phyloP scores from a whole-genome alignment of 2,113 vertebrate genomes.

The Bubo scandiacus region DNA sequence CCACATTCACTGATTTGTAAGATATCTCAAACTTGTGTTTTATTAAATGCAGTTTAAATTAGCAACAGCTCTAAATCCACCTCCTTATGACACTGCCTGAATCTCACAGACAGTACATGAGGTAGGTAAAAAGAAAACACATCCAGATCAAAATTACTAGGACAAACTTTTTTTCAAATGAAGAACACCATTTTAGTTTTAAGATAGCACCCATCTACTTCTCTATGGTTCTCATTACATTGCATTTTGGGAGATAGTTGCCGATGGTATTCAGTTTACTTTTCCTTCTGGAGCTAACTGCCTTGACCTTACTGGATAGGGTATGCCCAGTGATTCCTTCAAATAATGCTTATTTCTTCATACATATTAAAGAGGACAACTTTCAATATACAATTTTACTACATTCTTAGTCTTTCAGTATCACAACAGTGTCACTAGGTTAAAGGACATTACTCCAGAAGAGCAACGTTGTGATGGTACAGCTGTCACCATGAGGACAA shows the following conservation, averaged over 20 bases:
- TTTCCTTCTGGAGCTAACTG: background rate
- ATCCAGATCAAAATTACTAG: background rate
- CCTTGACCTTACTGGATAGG: background rate
- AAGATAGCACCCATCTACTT: background rate
- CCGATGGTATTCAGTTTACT: background rate
- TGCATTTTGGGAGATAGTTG: background rate
- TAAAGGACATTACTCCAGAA: background rate
- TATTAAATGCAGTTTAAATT: constrained; percentile 60
- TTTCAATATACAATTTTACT: background rate
- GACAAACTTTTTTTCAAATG: background rate
- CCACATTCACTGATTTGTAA: constrained; percentile 47
- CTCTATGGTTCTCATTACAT: background rate
- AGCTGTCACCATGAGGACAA: background rate
- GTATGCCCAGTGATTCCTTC: background rate
- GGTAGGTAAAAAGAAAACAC: background rate
- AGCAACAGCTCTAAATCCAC: constrained; percentile 49
- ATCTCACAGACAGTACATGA: background rate
- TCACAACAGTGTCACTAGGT: background rate
- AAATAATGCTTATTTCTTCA: background rate
- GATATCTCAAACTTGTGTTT: constrained; percentile 46
- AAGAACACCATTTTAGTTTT: background rate
- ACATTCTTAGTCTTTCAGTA: background rate
- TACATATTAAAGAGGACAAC: background rate
- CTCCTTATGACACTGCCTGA: background rate
- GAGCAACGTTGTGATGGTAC: background rate